These are phyloP conservation scores for Rhogogaster chlorosoma DNA, from an alignment of 2,888 invertebrate genomes.

Conservation along the genomic window DNA sequence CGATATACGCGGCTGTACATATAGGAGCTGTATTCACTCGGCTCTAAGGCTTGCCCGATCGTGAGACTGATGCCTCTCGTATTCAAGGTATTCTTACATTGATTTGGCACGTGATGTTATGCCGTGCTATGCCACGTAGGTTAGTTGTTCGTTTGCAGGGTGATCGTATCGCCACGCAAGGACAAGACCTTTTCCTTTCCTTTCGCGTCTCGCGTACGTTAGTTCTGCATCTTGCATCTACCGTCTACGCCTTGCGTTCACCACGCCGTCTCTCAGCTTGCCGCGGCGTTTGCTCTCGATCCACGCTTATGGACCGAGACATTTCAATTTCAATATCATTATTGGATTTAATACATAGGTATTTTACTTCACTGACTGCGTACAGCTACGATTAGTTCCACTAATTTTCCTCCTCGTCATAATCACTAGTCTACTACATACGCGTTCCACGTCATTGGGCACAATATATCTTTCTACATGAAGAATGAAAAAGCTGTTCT, in stretches of 20 bases:
- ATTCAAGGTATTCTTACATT: conserved; percentile 62
- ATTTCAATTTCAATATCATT: conserved; percentile 43
- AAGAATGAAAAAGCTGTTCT: background rate
- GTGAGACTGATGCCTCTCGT: conserved; percentile 52
- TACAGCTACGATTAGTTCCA: conserved; percentile 27
- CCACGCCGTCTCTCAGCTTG: background rate
- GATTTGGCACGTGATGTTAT: conserved; percentile 57
- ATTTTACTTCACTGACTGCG: conserved; percentile 9
- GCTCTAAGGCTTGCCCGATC: conserved; percentile 17
- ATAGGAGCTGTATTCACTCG: conserved; percentile 29
- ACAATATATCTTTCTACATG: background rate
- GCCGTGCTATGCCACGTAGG: conserved; percentile 29
- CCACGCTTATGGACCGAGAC: conserved; percentile 9
- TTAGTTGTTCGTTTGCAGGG: conserved; percentile 42
- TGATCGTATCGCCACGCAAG: conserved; percentile 44
- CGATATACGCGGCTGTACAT: background rate
- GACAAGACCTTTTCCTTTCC: conserved; percentile 49
- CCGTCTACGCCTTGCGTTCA: conserved; percentile 4
- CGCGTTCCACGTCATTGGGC: background rate
- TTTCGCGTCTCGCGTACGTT: conserved; percentile 35
- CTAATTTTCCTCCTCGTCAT: background rate
- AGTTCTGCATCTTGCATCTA: conserved; percentile 25
- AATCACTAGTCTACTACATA: conserved; percentile 15
- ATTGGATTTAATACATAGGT: conserved; percentile 27
- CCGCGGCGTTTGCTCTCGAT: conserved; percentile 25